Evolutionary conservation across 2,113 vertebrate genomes (phyloP).

Genomic region (Hemichromis elongatus): DNA sequence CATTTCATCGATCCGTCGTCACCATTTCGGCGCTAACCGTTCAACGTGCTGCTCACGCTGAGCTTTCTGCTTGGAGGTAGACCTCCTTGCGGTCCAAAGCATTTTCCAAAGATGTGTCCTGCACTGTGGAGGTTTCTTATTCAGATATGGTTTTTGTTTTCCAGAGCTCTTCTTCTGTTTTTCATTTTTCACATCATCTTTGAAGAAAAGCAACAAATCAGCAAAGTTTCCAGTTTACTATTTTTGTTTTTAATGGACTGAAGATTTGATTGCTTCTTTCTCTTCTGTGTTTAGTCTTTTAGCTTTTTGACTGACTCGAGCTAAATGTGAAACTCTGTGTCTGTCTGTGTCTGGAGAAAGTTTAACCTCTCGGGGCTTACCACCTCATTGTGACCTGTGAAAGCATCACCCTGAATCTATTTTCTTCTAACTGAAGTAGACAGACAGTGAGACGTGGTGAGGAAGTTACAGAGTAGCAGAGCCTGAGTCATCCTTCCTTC

Average conservation of each 20-base stretch:
- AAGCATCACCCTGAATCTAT: neutral
- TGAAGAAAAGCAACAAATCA: neutral
- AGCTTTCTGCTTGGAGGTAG: neutral
- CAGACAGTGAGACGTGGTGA: neutral
- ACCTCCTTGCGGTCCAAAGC: neutral
- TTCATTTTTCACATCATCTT: neutral
- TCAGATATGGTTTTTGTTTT: neutral
- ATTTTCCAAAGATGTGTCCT: accelerated
- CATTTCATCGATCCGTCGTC: neutral
- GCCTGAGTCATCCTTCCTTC: neutral
- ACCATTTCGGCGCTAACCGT: neutral
- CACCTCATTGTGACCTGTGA: neutral
- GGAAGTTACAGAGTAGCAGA: neutral
- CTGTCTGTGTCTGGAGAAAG: neutral
- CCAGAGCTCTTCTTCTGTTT: neutral
- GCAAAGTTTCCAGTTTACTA: neutral
- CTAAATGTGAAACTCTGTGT: neutral
- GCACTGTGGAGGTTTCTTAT: neutral
- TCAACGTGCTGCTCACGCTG: neutral
- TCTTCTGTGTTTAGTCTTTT: neutral
- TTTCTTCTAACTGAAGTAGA: neutral
- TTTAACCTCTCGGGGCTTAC: neutral
- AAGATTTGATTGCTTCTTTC: neutral
- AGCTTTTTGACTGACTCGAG: neutral
- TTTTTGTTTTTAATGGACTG: neutral